Conservation (phyloP, 1,140 invertebrate genomes). For the Andrena cerasifolii region DNA sequence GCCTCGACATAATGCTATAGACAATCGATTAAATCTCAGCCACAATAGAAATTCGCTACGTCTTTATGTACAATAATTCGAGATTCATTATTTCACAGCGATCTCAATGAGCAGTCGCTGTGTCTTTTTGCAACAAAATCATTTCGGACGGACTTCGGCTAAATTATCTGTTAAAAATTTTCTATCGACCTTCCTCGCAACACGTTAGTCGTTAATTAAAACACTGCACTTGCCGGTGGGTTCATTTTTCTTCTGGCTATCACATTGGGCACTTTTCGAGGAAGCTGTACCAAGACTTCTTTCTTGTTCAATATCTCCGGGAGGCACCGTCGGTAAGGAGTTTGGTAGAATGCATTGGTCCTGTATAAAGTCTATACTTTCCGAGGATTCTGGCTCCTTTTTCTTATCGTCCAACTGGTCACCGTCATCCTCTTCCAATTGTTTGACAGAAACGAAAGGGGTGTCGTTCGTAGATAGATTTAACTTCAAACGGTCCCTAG, state of each 20-base stretch:
- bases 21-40: slow-evolving; percentile 55
- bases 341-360: slow-evolving; percentile 53
- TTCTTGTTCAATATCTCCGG: slow-evolving; percentile 46
- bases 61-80: slow-evolving; percentile 61
- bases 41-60: slow-evolving; percentile 49
- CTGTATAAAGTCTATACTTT: slow-evolving; percentile 40
- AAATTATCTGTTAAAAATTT: slow-evolving; percentile 68
- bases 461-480: slow-evolving; percentile 82
- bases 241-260: slow-evolving; percentile 60
- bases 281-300: slow-evolving; percentile 40
- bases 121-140: slow-evolving; percentile 72
- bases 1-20: slow-evolving; percentile 31
- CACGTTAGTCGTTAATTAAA: slow-evolving; percentile 64
- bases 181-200: slow-evolving; percentile 54
- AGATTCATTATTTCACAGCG: slow-evolving; percentile 53
- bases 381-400: slow-evolving; percentile 20
- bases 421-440: slow-evolving; percentile 46
- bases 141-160: slow-evolving; percentile 80
- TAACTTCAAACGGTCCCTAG: slow-evolving; percentile 87
- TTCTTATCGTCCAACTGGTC: slow-evolving; percentile 50
- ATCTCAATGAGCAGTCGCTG: slow-evolving; percentile 47
- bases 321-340: slow-evolving; percentile 61
- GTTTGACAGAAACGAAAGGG: slow-evolving; percentile 49
- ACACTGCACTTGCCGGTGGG: slow-evolving; percentile 70
- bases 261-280: slow-evolving; percentile 67